These are phyloP conservation scores for Parotia lawesii DNA, from an alignment of 2,113 vertebrate genomes.

Conservation along the genomic window DNA sequence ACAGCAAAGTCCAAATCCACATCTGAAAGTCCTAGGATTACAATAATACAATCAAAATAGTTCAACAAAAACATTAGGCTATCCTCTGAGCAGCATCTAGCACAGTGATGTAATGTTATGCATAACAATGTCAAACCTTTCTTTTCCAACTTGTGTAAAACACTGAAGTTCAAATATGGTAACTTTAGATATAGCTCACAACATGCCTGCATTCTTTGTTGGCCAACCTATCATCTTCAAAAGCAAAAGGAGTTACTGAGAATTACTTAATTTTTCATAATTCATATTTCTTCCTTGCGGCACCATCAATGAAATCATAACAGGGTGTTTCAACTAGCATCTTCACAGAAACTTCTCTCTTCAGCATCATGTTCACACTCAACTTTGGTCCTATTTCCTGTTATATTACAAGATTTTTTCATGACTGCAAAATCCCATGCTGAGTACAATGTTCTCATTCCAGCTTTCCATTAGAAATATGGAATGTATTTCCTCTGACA, in stretches of 20 bases:
- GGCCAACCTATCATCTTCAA: not conserved
- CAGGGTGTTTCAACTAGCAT: not conserved
- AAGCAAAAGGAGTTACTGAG: not conserved
- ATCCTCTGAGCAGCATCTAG: not conserved
- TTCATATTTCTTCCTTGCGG: not conserved
- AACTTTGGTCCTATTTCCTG: not conserved
- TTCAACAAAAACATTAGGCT: not conserved
- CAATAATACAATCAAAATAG: not conserved
- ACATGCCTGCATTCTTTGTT: not conserved
- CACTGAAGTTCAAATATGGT: not conserved
- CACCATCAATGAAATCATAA: not conserved
- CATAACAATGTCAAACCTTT: not conserved
- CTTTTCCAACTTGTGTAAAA: not conserved
- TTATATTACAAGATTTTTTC: not conserved
- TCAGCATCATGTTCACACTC: fast-evolving
- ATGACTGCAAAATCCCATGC: not conserved
- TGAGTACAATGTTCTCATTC: not conserved
- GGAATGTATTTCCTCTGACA: not conserved
- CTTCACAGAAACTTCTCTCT: not conserved
- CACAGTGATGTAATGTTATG: not conserved
- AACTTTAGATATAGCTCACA: not conserved
- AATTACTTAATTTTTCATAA: not conserved
- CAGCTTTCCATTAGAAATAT: not conserved
- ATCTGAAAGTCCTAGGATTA: not conserved
- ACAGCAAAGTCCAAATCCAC: not conserved